These are phyloP conservation scores for Picathartes gymnocephalus DNA, from an alignment of 2,113 vertebrate species.

Conservation along the genomic window DNA sequence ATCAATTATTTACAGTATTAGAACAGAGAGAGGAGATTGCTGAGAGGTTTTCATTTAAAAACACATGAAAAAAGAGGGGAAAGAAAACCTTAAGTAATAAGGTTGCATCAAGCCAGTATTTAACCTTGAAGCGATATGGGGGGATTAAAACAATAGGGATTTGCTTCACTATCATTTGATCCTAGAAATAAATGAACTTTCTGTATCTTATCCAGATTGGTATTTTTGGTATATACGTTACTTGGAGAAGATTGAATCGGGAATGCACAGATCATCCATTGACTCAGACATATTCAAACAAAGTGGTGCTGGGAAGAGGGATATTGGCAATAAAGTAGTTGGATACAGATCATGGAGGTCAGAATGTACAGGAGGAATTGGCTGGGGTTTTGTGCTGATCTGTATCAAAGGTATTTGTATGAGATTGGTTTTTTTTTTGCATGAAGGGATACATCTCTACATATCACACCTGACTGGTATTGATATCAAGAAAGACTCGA, in stretches of 20 bases:
- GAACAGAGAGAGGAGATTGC: slow-evolving; percentile 50
- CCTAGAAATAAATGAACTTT: neutral
- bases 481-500: slow-evolving; percentile 11
- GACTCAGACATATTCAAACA: neutral
- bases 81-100: slow-evolving; percentile 28
- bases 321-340: neutral
- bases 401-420: neutral
- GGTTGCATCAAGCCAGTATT: slow-evolving; percentile 14
- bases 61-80: neutral
- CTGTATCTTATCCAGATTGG: neutral
- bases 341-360: neutral
- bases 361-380: neutral
- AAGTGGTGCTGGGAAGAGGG: neutral
- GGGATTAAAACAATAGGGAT: neutral
- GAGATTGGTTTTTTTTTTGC: neutral
- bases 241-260: neutral
- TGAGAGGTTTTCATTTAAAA: slow-evolving; percentile 63
- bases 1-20: slow-evolving; percentile 78
- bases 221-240: neutral
- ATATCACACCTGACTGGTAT: neutral
- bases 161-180: neutral
- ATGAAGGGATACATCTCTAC: neutral
- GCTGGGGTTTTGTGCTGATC: neutral
- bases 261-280: neutral
- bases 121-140: neutral